These are phyloP conservation scores for Julus scandinavius DNA, from an alignment of 2,888 invertebrate genomes.

Conservation along the genomic window DNA sequence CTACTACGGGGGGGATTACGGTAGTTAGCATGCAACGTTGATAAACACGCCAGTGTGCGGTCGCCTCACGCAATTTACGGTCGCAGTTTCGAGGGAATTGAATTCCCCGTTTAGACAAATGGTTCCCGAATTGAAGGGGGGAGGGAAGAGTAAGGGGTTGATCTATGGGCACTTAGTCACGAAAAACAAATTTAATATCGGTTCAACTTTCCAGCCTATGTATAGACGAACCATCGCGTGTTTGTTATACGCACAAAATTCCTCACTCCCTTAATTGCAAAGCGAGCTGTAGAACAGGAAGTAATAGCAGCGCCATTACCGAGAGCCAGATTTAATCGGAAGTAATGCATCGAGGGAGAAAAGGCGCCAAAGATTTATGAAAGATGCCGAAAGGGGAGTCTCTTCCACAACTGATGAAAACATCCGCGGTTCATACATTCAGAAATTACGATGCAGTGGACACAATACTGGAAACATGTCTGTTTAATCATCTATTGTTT, in stretches of 20 bases:
- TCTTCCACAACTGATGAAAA: background rate
- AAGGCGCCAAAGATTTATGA: background rate
- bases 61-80: background rate
- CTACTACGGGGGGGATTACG: background rate
- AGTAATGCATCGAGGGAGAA: background rate
- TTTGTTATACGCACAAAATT: background rate
- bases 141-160: background rate
- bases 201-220: background rate
- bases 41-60: background rate
- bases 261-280: constrained; percentile 23
- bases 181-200: constrained; percentile 42
- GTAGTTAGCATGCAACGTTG: background rate
- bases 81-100: background rate
- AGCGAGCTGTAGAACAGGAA: constrained; percentile 14
- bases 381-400: background rate
- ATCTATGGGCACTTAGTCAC: constrained; percentile 30
- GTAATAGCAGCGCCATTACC: constrained; percentile 42
- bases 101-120: constrained; percentile 24
- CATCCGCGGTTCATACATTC: background rate
- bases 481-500: no score
- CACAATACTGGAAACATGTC: no score
- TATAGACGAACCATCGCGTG: background rate
- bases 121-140: background rate
- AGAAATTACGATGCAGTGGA: background rate
- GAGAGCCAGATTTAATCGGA: constrained; percentile 38